These are phyloP conservation scores for Drosophila kohkoa DNA, from an alignment of 1,140 invertebrate genomes.

Conservation along the genomic window DNA sequence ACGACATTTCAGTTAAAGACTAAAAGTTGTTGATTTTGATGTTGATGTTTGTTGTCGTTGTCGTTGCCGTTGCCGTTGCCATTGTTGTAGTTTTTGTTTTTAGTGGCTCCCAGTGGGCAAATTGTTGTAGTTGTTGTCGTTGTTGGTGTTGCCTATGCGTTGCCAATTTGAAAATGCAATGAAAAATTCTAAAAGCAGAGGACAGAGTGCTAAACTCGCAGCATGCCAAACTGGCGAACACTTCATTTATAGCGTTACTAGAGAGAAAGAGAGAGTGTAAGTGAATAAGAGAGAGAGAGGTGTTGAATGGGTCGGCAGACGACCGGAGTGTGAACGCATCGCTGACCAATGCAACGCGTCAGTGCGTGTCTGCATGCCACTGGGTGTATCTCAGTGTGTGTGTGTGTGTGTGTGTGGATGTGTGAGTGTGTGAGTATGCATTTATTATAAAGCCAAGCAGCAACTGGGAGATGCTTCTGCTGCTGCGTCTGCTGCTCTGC, in stretches of 20 bases:
- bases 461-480: not conserved
- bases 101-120: constrained; percentile 29
- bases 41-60: constrained; percentile 28
- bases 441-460: constrained; percentile 64
- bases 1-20: constrained; percentile 50
- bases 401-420: constrained; percentile 9
- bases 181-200: constrained; percentile 58
- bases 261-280: constrained; percentile 7
- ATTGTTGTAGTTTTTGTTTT: constrained; percentile 23
- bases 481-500: constrained; percentile 18
- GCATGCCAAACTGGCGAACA: constrained; percentile 49
- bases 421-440: constrained; percentile 35
- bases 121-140: constrained; percentile 29
- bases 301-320: constrained; percentile 16
- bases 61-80: constrained; percentile 32
- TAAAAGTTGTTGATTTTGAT: constrained; percentile 59
- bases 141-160: constrained; percentile 52
- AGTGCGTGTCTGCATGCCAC: constrained; percentile 43
- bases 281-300: constrained; percentile 6
- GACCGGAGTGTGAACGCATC: constrained; percentile 43
- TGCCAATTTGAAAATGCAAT: constrained; percentile 66
- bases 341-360: constrained; percentile 52
- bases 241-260: constrained; percentile 64
- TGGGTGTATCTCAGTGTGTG: constrained; percentile 3
- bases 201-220: constrained; percentile 36